A percentile compares a stretch with the other conserved stretches of the same genome.
phyloP scores from a whole-genome alignment of 1,140 invertebrate species.

The Papilio machaon region DNA sequence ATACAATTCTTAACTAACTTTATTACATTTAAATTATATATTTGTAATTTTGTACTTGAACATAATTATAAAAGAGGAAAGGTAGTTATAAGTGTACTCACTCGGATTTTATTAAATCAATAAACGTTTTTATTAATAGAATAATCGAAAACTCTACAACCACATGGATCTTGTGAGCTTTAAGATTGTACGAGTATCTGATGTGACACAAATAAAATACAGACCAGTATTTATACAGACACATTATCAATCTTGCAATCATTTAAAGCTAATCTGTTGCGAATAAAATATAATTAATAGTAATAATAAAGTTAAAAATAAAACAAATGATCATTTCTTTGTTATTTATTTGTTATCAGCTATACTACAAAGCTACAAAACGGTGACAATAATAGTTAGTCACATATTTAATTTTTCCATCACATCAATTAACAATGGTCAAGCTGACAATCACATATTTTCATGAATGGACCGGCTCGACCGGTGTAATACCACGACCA shows the following conservation, averaged over 20 bases:
- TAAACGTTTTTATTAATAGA: not conserved
- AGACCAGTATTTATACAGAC: slow-evolving; percentile 16
- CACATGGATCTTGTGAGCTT: not conserved
- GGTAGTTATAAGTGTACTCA: not conserved
- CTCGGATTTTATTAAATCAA: not conserved
- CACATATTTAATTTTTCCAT: not conserved
- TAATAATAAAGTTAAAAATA: slow-evolving; percentile 14
- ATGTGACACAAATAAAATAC: not conserved
- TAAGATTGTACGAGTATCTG: not conserved
- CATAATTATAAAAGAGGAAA: not conserved
- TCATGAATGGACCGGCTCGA: too few relatives aligned
- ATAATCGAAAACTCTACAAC: not conserved
- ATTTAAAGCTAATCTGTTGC: not conserved
- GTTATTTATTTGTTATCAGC: not conserved
- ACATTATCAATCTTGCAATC: not conserved
- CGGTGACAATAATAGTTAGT: not conserved
- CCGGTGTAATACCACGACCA: too few relatives aligned
- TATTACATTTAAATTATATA: not conserved
- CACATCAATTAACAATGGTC: not conserved
- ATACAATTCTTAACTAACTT: not conserved
- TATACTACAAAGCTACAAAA: too few relatives aligned
- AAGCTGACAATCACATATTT: too few relatives aligned
- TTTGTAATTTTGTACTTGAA: not conserved
- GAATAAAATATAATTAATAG: not conserved
- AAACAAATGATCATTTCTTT: slow-evolving; percentile 9